Base-by-base conservation (phyloP, 2,888 invertebrate genomes). In the Hirtodrosophila histrioides region DNA sequence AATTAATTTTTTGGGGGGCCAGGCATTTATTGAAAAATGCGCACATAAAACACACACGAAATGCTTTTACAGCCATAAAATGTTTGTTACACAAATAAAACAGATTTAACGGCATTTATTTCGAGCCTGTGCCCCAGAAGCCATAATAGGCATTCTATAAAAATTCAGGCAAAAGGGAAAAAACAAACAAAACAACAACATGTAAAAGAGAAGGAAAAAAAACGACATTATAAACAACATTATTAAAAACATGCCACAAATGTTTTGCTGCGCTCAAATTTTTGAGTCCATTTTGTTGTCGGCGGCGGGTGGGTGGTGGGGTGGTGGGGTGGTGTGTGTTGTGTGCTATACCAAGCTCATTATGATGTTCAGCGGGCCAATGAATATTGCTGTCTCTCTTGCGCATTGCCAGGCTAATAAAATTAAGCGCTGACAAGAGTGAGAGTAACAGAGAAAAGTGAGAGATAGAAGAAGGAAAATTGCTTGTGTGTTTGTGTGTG, bases 161-260 rank as follows among this genome's bases (percentile, higher is more conserved):
- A 75, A 64, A 69, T 69, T 51, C 77, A 67, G 48, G 23, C 43
- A 43, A 69, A 71, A 51, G 56, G 54, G 49, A 55, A 49, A 24
- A 40, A 17, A 55, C 46, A 24, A 40, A 17, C 17, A 17, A 54
- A 57, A 63, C 37, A 66, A 45, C 40, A 66, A 54, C 36, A 55
- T 12, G 45, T 37, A 29, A 29, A 66, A 51, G 12, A 39, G 36
- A 33, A 33, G 5, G 4, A 31, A 73, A 71, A 87, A 68, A 69
- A 77, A 71, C 74, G 44, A 88, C 83, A 83, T 88, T 83, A 78
- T 74, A 78, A 81, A 78, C 86, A 84, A 80, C 86, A 88, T 89
- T 89, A 88, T 88, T 88, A 88, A 86, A 89, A 89, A 87, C 88
- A 89, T 87, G 82, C 89, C 90, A 75, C 89, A 89, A 89, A 88